Percentiles rank a stretch among this genome's conserved stretches.
Conservation (phyloP, 2,113 vertebrate species). For the Mixornis gularis region DNA sequence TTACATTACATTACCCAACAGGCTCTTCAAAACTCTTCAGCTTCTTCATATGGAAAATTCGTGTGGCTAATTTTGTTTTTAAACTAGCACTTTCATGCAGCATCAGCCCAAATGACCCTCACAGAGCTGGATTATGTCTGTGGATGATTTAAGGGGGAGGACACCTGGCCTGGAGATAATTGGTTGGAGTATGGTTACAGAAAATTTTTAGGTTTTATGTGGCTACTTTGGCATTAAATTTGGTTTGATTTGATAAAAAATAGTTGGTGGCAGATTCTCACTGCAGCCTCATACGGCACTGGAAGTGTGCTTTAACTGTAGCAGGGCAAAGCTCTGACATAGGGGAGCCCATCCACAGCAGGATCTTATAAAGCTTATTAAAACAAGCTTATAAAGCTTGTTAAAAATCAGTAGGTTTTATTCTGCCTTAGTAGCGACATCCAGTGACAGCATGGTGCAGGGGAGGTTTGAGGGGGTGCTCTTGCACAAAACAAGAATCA, state of each 20-base stretch:
- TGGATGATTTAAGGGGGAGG: background rate
- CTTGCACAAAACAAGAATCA: background rate
- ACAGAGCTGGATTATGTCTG: background rate
- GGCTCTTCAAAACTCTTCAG: background rate
- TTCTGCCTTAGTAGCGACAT: background rate
- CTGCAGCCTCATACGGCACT: background rate
- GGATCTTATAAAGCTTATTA: background rate
- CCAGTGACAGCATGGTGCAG: background rate
- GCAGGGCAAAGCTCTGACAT: background rate
- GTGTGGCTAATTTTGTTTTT: background rate
- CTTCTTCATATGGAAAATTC: background rate
- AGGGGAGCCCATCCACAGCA: background rate
- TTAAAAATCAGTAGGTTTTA: background rate
- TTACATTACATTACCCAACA: background rate
- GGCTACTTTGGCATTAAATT: background rate
- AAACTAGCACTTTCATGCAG: background rate
- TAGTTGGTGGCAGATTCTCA: rapidly evolving
- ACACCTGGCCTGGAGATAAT: background rate
- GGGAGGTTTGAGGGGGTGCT: background rate
- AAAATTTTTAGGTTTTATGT: background rate
- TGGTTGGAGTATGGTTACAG: background rate
- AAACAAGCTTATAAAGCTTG: background rate
- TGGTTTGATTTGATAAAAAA: background rate
- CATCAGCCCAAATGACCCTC: background rate
- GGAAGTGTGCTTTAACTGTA: background rate